These are phyloP conservation scores for Ophiothrix spiculata DNA, from an alignment of 35 echinoderm and acorn worm genomes.

Conservation along the genomic window DNA sequence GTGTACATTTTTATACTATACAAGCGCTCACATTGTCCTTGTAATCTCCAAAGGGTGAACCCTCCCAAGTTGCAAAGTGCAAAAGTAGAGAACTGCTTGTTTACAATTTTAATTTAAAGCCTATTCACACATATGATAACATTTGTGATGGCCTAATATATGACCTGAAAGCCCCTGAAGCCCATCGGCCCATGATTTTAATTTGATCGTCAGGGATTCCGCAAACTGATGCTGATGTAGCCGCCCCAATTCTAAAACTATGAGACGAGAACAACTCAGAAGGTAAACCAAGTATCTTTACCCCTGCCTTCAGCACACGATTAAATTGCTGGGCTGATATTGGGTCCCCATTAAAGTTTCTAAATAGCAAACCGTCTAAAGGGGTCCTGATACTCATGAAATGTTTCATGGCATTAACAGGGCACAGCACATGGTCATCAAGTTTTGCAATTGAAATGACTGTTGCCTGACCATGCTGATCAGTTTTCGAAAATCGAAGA, in stretches of 20 bases:
- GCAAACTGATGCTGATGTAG: not conserved
- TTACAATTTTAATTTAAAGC: no score
- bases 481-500: not conserved
- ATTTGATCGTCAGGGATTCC: slow-evolving; percentile 23
- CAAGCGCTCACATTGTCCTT: no score
- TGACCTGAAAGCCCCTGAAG: slow-evolving; percentile 6
- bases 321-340: not conserved
- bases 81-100: no score
- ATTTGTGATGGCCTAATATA: slow-evolving; percentile 21
- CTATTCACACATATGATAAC: no score
- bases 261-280: not conserved
- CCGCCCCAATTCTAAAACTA: slow-evolving; percentile 32
- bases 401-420: not conserved
- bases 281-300: not conserved
- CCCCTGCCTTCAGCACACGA: not conserved
- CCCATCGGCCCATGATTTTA: slow-evolving; percentile 1
- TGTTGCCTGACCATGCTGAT: not conserved
- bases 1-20: no score
- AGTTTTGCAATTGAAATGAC: not conserved
- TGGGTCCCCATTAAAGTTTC: not conserved
- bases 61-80: no score
- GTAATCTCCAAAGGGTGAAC: no score
- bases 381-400: not conserved
- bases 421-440: not conserved
- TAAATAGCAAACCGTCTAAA: not conserved